phyloP scores from a whole-genome alignment of 2,888 invertebrate genomes.

The Eristalis pertinax region DNA sequence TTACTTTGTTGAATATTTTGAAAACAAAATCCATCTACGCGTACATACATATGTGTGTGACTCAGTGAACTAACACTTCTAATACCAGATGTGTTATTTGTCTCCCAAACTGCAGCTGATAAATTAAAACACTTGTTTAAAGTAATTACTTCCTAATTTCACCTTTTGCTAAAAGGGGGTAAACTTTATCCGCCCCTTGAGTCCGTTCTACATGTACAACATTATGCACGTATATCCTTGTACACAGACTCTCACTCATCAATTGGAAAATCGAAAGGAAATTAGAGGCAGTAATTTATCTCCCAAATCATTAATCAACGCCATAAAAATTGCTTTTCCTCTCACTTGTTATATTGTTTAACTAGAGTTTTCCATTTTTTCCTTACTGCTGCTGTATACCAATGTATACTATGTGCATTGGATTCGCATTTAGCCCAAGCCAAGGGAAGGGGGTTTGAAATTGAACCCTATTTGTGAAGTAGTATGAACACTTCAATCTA shows the following conservation, averaged over 20 bases:
- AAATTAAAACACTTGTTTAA: slow-evolving; percentile 50
- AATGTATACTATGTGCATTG: slow-evolving; percentile 40
- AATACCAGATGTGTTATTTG: background rate
- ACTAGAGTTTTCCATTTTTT: slow-evolving; percentile 44
- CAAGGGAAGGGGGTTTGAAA: slow-evolving; percentile 38
- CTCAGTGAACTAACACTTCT: too few species aligned
- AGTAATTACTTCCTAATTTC: slow-evolving; percentile 54
- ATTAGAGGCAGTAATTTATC: slow-evolving; percentile 72
- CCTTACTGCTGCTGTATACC: slow-evolving; percentile 20
- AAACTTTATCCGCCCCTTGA: slow-evolving; percentile 18
- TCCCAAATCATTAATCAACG: slow-evolving; percentile 72
- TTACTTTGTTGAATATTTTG: too few species aligned
- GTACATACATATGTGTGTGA: too few species aligned
- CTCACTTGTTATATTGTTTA: slow-evolving; percentile 46
- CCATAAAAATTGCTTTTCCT: slow-evolving; percentile 71
- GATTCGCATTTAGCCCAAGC: slow-evolving; percentile 61
- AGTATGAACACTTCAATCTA: slow-evolving; percentile 61
- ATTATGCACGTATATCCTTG: slow-evolving; percentile 34
- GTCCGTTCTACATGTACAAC: slow-evolving; percentile 9
- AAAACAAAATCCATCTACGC: too few species aligned
- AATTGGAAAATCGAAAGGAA: slow-evolving; percentile 72
- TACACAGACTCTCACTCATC: slow-evolving; percentile 31
- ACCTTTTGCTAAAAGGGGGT: slow-evolving; percentile 21
- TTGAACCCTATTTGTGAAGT: slow-evolving; percentile 43
- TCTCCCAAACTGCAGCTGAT: slow-evolving; percentile 10